Evolutionary conservation across 2,113 vertebrate species (phyloP).

Genomic region (Protomyctophum bolini): DNA sequence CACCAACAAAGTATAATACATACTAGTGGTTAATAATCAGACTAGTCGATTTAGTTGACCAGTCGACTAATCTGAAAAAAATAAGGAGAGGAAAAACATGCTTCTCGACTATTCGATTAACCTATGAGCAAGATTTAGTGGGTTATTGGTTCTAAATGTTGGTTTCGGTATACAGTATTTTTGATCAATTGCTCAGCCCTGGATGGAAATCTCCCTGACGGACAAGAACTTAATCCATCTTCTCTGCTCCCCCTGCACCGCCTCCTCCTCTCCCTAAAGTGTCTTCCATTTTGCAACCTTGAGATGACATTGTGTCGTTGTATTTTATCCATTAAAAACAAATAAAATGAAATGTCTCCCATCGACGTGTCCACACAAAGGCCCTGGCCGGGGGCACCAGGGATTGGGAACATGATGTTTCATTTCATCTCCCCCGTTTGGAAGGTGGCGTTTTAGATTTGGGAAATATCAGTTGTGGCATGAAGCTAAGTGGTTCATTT

Average conservation of each 20-base stretch:
- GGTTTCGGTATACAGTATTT: no score
- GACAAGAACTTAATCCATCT: slow-evolving; percentile 59
- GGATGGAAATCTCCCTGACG: slow-evolving; percentile 65
- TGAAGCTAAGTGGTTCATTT: slow-evolving; percentile 31
- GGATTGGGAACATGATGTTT: slow-evolving; percentile 6
- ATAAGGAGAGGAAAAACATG: no score
- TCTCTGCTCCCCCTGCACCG: slow-evolving; percentile 29
- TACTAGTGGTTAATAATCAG: no score
- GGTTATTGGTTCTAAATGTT: no score
- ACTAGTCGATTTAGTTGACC: no score
- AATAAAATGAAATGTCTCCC: slow-evolving; percentile 22
- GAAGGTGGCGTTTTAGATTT: slow-evolving; percentile 24
- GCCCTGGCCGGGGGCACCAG: slow-evolving; percentile 13
- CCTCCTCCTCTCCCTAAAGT: slow-evolving; percentile 35
- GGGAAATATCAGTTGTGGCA: slow-evolving; percentile 5
- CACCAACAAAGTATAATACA: no score
- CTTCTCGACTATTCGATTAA: no score
- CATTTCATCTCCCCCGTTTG: slow-evolving; percentile 1
- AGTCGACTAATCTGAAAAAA: no score
- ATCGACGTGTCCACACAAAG: slow-evolving; percentile 14
- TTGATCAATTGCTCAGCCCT: neutral
- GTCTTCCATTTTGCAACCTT: slow-evolving; percentile 51
- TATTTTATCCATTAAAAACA: slow-evolving; percentile 34
- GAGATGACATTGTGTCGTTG: slow-evolving; percentile 18
- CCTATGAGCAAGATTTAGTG: no score